Conservation (phyloP, 2,797 vertebrate species). For the Meda fulgida region DNA sequence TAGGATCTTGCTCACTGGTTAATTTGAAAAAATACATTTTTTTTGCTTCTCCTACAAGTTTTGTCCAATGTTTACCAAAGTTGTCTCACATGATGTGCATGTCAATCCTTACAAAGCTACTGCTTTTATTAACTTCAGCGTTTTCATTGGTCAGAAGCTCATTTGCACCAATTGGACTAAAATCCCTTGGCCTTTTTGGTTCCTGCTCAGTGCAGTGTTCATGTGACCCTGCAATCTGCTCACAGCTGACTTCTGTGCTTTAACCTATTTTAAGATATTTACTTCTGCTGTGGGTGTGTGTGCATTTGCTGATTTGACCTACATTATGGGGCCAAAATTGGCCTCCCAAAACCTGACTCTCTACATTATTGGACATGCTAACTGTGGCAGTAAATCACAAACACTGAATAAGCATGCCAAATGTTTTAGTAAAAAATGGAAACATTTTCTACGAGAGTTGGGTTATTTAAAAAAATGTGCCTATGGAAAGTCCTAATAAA, state of each 20-base stretch:
- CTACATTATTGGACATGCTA: neutral
- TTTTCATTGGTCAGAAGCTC: neutral
- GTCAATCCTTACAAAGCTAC: too few relatives aligned
- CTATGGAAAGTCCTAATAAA: neutral
- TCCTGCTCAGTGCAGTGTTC: neutral
- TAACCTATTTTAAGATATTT: neutral
- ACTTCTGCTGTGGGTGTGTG: neutral
- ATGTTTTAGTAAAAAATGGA: neutral
- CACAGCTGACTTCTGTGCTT: neutral
- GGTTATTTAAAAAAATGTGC: neutral
- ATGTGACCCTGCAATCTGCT: neutral
- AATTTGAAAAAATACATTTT: neutral
- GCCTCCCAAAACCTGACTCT: neutral
- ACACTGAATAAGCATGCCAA: neutral
- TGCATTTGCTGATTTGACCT: neutral
- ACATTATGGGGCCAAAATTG: neutral
- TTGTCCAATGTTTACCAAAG: neutral
- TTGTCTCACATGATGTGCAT: neutral
- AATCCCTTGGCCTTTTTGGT: neutral
- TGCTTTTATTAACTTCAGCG: neutral
- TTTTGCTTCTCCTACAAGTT: neutral
- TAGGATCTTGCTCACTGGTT: neutral
- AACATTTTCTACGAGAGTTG: neutral
- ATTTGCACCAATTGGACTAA: neutral
- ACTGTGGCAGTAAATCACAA: neutral